Conservation (phyloP, 2,797 vertebrate species). For the Masticophis lateralis region DNA sequence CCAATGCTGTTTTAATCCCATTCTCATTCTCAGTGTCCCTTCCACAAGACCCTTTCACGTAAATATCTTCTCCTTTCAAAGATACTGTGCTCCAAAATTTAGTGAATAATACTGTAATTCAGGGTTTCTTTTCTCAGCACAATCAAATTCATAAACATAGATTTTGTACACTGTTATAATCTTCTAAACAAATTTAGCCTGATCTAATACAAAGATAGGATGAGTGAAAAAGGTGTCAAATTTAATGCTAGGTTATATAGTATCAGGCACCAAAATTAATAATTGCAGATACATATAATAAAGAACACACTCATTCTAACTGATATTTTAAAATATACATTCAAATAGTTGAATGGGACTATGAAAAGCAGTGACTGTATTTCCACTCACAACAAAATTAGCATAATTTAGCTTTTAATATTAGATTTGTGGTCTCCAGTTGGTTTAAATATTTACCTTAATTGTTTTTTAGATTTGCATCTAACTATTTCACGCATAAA, state of each 20-base stretch:
- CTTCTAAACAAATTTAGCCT: not conserved
- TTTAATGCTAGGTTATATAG: rapidly evolving
- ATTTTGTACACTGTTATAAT: not conserved
- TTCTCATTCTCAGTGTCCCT: not conserved
- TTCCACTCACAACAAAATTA: not conserved
- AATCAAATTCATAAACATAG: not conserved
- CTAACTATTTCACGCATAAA: not conserved
- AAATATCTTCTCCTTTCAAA: not conserved
- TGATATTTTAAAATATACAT: not conserved
- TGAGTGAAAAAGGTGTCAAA: not conserved
- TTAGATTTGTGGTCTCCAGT: not conserved
- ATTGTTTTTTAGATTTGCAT: not conserved
- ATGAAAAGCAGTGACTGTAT: not conserved
- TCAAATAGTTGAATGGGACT: not conserved
- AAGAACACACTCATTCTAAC: too few species aligned
- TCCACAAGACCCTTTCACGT: not conserved
- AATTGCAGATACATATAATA: not conserved
- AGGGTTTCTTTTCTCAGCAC: not conserved
- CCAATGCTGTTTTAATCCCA: too few species aligned
- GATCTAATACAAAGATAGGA: rapidly evolving
- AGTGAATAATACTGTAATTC: not conserved
- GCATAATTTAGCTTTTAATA: not conserved
- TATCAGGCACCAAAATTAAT: not conserved
- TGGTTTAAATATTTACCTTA: not conserved
- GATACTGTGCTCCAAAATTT: not conserved